Evolutionary conservation across 2,888 invertebrate genomes (phyloP).

Genomic region (Ochlodes sylvanus): DNA sequence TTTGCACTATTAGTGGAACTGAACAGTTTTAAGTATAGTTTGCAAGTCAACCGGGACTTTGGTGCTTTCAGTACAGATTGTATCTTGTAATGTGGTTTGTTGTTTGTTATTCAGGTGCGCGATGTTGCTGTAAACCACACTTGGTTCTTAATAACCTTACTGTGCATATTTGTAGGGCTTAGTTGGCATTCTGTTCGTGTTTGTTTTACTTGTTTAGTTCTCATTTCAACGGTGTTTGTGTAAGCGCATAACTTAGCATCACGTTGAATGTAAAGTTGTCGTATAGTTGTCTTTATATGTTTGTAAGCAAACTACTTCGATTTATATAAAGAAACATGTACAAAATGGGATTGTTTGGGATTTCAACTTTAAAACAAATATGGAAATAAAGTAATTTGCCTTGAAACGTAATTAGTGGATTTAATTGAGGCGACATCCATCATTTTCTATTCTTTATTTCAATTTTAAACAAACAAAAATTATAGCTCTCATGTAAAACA

Average conservation of each 20-base stretch:
- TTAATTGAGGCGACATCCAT: too few relatives aligned
- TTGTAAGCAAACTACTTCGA: too few relatives aligned
- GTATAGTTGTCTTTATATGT: background rate
- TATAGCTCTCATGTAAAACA: too few relatives aligned
- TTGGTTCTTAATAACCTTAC: slow-evolving; percentile 20
- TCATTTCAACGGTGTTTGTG: background rate
- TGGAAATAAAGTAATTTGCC: too few relatives aligned
- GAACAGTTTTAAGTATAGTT: slow-evolving; percentile 68
- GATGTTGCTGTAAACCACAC: slow-evolving; percentile 20
- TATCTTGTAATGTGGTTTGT: slow-evolving; percentile 51
- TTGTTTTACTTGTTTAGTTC: slow-evolving; percentile 21
- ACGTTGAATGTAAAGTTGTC: background rate
- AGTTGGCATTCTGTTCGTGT: slow-evolving; percentile 3
- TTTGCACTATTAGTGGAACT: slow-evolving; percentile 73
- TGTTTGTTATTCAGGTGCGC: slow-evolving; percentile 45
- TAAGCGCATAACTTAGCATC: background rate
- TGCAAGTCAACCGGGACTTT: slow-evolving; percentile 53
- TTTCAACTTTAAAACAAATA: too few relatives aligned
- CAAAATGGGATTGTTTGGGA: too few relatives aligned
- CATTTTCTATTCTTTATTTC: too few relatives aligned
- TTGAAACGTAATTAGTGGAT: too few relatives aligned
- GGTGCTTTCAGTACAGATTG: slow-evolving; percentile 56
- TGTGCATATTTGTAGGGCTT: slow-evolving; percentile 24
- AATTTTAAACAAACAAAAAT: too few relatives aligned
- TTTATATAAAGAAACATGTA: too few relatives aligned